Conservation (phyloP, 2,797 vertebrate genomes). For the Chelmon rostratus region DNA sequence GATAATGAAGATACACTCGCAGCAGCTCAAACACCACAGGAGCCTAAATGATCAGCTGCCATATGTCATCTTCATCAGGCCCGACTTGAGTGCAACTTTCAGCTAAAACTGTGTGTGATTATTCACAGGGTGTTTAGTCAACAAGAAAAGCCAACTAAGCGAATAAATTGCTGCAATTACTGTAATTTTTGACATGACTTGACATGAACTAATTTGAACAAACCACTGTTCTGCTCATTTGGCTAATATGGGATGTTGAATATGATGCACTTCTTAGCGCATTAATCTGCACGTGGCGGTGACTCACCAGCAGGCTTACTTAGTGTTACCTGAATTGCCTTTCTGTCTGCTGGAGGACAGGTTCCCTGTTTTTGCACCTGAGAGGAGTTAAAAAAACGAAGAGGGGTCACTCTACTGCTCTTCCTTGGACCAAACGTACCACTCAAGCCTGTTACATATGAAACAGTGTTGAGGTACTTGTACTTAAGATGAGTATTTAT, state of each 20-base stretch:
- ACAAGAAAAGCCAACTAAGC: constrained; percentile 14
- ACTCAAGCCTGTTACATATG: background rate
- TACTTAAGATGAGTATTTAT: background rate
- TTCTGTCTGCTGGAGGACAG: constrained; percentile 19
- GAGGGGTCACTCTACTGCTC: constrained; percentile 49
- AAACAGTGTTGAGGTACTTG: background rate
- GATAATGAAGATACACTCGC: constrained; percentile 4
- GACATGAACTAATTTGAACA: background rate
- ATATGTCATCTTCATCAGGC: constrained; percentile 7
- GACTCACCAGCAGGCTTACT: constrained; percentile 45
- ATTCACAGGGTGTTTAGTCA: constrained; percentile 34
- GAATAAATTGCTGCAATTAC: constrained; percentile 10
- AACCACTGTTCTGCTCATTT: background rate
- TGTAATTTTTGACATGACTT: constrained; percentile 18
- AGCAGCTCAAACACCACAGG: constrained; percentile 3
- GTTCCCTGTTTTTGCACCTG: constrained; percentile 31
- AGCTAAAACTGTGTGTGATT: background rate
- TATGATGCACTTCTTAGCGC: constrained; percentile 4
- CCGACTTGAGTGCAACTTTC: background rate
- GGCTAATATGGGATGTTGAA: background rate
- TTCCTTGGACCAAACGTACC: constrained; percentile 1
- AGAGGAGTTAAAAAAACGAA: constrained; percentile 10
- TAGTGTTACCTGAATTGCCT: constrained; percentile 39
- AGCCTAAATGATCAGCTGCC: constrained; percentile 27
- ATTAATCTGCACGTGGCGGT: constrained; percentile 7